phyloP scores from a whole-genome alignment of 2,797 vertebrate genomes.

The Eidolon dupreanum region DNA sequence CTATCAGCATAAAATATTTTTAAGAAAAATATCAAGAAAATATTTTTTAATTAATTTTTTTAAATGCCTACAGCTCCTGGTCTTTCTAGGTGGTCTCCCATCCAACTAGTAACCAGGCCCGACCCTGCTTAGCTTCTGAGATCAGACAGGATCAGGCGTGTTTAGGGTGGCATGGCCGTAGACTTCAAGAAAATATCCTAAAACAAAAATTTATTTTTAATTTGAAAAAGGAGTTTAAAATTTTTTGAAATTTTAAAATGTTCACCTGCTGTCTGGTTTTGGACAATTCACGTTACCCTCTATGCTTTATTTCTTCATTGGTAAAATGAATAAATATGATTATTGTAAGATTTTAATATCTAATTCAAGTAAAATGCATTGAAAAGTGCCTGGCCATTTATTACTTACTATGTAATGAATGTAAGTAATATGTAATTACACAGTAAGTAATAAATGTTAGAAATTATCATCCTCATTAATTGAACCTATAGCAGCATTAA shows the following conservation, averaged over 20 bases:
- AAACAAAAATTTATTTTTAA: slow-evolving; percentile 33
- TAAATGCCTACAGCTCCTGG: no score
- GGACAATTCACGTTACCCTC: not conserved
- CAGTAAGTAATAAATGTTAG: slow-evolving; percentile 22
- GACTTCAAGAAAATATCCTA: not conserved
- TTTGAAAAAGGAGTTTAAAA: slow-evolving; percentile 25
- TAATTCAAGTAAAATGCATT: not conserved
- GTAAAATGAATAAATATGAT: not conserved
- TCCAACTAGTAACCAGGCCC: no score
- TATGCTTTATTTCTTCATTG: not conserved
- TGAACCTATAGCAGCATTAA: slow-evolving; percentile 36
- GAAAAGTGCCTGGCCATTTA: not conserved
- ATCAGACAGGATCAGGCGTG: no score
- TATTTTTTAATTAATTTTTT: not conserved
- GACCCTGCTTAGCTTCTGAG: no score
- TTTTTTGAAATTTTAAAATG: slow-evolving; percentile 41
- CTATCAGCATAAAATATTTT: not conserved
- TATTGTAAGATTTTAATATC: not conserved
- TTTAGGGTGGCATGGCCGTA: no score
- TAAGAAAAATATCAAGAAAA: slow-evolving; percentile 40
- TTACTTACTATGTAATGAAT: no score
- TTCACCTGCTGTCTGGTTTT: slow-evolving; percentile 1
- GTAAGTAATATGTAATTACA: not conserved
- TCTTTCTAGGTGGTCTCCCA: no score
- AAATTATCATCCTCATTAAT: slow-evolving; percentile 27